A percentile compares a stretch with the other conserved stretches of the same genome.
Conservation (phyloP, 2,797 vertebrate genomes). For the Anniella stebbinsi region DNA sequence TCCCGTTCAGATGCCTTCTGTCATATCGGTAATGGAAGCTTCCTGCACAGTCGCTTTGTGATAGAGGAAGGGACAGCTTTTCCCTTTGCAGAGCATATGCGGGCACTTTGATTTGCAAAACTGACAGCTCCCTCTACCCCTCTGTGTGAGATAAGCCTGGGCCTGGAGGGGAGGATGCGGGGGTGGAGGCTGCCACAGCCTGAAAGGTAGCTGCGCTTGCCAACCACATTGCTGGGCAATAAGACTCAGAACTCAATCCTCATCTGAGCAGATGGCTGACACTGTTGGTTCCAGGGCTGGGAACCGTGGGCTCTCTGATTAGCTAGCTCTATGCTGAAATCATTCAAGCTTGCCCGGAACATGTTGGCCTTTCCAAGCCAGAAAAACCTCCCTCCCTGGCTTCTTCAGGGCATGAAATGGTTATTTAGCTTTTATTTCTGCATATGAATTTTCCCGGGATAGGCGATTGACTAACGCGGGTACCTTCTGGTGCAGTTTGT, state of each 20-base stretch:
- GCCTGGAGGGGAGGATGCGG: conserved; percentile 29
- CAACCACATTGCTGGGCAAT: conserved; percentile 44
- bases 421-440: conserved; percentile 40
- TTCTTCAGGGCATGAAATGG: conserved; percentile 25
- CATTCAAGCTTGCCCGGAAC: conserved; percentile 57
- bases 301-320: conserved; percentile 68
- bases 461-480: conserved; percentile 24
- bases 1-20: conserved; percentile 93
- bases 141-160: conserved; percentile 31
- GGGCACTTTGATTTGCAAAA: conserved; percentile 23
- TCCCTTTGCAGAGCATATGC: conserved; percentile 6
- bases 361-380: conserved; percentile 42
- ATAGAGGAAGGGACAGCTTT: conserved; percentile 26
- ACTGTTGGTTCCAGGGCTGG: conserved; percentile 55
- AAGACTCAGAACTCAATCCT: conserved; percentile 48
- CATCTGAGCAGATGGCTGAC: conserved; percentile 73
- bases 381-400: conserved; percentile 40
- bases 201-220: conserved; percentile 9
- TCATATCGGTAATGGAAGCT: conserved; percentile 90
- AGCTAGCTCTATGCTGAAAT: conserved; percentile 69
- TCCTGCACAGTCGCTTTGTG: conserved; percentile 34
- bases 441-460: not conserved
- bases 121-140: conserved; percentile 21
- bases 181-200: conserved; percentile 10
- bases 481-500: not conserved